These are phyloP conservation scores for Agelas oroides DNA, from an alignment of 37 sponge, comb jelly and placozoan genomes.

Conservation along the genomic window DNA sequence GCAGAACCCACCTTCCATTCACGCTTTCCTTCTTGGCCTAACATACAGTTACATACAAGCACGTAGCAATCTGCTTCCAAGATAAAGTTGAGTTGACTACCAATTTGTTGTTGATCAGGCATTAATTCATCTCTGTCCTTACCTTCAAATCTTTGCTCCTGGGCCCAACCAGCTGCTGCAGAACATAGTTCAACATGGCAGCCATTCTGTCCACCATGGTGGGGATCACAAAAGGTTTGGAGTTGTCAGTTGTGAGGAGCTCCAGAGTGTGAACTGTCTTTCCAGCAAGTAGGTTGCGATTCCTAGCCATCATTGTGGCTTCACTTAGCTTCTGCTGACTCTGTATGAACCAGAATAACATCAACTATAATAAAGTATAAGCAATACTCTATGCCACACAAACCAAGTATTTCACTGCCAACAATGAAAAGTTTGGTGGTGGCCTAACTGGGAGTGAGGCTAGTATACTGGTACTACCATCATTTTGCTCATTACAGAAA, in stretches of 20 bases:
- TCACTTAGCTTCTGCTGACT: slow-evolving; percentile 60
- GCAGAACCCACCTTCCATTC: too few relatives aligned
- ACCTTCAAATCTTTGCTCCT: slow-evolving; percentile 88
- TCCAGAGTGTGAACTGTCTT: slow-evolving; percentile 78
- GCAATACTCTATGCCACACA: too few relatives aligned
- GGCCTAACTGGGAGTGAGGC: too few relatives aligned
- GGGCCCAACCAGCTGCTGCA: slow-evolving; percentile 91
- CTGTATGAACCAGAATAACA: slow-evolving; percentile 25
- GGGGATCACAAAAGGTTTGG: slow-evolving; percentile 60
- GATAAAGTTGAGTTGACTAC: too few relatives aligned
- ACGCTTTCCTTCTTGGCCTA: too few relatives aligned
- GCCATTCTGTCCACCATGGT: slow-evolving; percentile 91
- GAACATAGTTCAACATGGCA: slow-evolving; percentile 96
- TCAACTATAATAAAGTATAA: not conserved
- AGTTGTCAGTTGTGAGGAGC: slow-evolving; percentile 48
- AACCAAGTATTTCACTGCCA: not conserved
- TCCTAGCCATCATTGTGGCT: slow-evolving; percentile 74
- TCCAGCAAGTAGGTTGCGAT: slow-evolving; percentile 71
- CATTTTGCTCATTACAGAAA: too few relatives aligned
- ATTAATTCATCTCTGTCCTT: too few relatives aligned
- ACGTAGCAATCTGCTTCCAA: too few relatives aligned
- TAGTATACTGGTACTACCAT: too few relatives aligned
- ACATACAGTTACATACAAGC: too few relatives aligned
- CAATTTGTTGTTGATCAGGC: too few relatives aligned
- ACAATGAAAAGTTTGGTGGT: not conserved